These are phyloP conservation scores for Otocyon megalotis DNA, from an alignment of 2,113 vertebrate species.

Conservation along the genomic window DNA sequence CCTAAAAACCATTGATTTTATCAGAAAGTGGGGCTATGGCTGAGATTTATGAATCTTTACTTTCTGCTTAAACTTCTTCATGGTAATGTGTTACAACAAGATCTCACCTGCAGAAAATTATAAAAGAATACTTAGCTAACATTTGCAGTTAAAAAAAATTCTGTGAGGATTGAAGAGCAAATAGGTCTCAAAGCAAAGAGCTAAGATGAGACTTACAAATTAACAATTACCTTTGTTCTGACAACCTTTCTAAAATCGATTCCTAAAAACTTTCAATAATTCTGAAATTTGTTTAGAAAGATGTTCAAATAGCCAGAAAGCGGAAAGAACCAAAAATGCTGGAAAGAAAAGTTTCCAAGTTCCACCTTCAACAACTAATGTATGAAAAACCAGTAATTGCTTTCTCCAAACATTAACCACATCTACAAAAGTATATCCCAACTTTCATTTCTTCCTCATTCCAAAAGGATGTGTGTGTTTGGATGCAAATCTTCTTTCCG, in stretches of 20 bases:
- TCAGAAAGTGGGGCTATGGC: background rate
- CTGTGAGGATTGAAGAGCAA: background rate
- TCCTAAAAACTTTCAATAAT: background rate
- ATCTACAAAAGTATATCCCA: background rate
- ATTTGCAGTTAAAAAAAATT: background rate
- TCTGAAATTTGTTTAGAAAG: constrained; percentile 75
- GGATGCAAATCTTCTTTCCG: background rate
- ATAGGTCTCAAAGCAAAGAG: background rate
- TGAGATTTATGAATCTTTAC: background rate
- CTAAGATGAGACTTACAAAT: background rate
- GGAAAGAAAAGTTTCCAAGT: constrained; percentile 56
- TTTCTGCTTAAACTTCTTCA: background rate
- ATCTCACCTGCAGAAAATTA: background rate
- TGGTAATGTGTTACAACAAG: background rate
- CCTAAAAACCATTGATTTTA: constrained; percentile 88
- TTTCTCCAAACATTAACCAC: background rate
- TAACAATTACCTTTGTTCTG: background rate
- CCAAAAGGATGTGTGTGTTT: background rate
- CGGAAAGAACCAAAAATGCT: constrained; percentile 83
- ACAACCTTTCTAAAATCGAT: too few relatives aligned
- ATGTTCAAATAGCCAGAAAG: constrained; percentile 82
- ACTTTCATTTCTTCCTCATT: background rate
- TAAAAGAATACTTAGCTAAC: constrained; percentile 69
- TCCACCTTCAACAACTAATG: constrained; percentile 82
- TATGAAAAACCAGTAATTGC: constrained; percentile 43